Evolutionary conservation across 2,888 invertebrate genomes (phyloP).

Genomic region (Tenthredo scrophulariae): DNA sequence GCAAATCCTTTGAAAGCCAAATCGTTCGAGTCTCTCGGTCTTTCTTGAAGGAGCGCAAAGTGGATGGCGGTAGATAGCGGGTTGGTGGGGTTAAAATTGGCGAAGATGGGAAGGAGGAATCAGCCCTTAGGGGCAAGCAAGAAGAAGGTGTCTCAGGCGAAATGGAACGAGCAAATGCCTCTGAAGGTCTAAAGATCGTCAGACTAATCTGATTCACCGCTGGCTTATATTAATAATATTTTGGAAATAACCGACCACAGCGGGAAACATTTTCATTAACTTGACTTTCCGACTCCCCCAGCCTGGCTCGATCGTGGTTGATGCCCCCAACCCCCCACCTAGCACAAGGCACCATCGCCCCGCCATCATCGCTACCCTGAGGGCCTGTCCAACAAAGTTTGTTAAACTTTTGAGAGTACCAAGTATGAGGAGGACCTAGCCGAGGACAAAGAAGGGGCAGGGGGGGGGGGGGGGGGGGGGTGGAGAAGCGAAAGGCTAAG

Average conservation of each 20-base stretch:
- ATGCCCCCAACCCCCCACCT: conserved; percentile 40
- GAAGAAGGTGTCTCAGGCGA: conserved; percentile 51
- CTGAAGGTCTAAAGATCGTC: conserved; percentile 52
- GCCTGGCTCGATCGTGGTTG: conserved; percentile 21
- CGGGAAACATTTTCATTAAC: conserved; percentile 74
- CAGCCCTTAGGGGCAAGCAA: conserved; percentile 30
- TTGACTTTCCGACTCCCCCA: conserved; percentile 59
- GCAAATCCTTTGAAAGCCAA: conserved; percentile 44
- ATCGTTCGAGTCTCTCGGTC: conserved; percentile 31
- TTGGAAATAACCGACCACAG: conserved; percentile 69
- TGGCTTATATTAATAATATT: conserved; percentile 59
- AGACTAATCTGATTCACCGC: conserved; percentile 58
- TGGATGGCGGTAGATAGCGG: conserved; percentile 40
- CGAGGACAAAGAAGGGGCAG: not conserved
- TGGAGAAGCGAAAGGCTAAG: not conserved
- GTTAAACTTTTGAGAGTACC: conserved; percentile 43
- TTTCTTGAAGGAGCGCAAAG: not conserved
- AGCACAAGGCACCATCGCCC: not conserved
- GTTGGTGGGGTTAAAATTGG: conserved; percentile 26
- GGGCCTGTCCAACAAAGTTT: conserved; percentile 47
- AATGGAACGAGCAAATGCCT: conserved; percentile 54
- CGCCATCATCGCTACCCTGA: conserved; percentile 47
- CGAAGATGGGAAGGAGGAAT: conserved; percentile 1
- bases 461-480: not conserved
- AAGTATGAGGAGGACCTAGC: not conserved